Conservation (phyloP, 2,888 invertebrate genomes). For the Melanostoma mellinum region DNA sequence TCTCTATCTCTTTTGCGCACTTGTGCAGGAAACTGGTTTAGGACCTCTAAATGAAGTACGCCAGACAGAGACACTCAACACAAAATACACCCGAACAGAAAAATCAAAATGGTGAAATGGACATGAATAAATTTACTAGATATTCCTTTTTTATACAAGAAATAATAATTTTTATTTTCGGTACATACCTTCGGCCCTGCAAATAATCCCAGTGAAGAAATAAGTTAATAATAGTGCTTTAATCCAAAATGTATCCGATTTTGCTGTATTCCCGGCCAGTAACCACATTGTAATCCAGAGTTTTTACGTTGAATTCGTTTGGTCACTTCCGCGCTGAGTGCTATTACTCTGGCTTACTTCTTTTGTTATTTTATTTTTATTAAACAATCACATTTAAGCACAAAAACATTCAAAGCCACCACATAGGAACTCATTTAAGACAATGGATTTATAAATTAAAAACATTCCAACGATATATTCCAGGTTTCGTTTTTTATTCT, state of each 20-base stretch:
- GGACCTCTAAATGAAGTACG: constrained; percentile 47
- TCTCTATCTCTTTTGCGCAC: constrained; percentile 56
- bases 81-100: constrained; percentile 41
- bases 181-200: constrained; percentile 69
- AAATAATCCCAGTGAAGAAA: constrained; percentile 71
- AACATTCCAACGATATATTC: constrained; percentile 13
- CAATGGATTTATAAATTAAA: constrained; percentile 19
- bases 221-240: constrained; percentile 74
- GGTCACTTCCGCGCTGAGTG: constrained; percentile 69
- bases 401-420: constrained; percentile 45
- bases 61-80: constrained; percentile 54
- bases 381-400: constrained; percentile 69
- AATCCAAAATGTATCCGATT: constrained; percentile 80
- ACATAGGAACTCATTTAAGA: constrained; percentile 60
- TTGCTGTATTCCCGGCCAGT: constrained; percentile 77
- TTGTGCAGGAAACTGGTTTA: constrained; percentile 69
- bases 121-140: constrained; percentile 38
- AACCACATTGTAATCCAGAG: constrained; percentile 79
- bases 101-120: constrained; percentile 71
- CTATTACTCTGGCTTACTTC: constrained; percentile 56
- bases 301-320: constrained; percentile 66
- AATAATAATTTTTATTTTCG: not conserved
- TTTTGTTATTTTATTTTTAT: constrained; percentile 61
- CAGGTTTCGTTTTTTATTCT: constrained; percentile 5
- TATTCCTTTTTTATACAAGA: constrained; percentile 21